Conservation (phyloP, 2,888 invertebrate genomes). For the Neoaliturus tenellus region DNA sequence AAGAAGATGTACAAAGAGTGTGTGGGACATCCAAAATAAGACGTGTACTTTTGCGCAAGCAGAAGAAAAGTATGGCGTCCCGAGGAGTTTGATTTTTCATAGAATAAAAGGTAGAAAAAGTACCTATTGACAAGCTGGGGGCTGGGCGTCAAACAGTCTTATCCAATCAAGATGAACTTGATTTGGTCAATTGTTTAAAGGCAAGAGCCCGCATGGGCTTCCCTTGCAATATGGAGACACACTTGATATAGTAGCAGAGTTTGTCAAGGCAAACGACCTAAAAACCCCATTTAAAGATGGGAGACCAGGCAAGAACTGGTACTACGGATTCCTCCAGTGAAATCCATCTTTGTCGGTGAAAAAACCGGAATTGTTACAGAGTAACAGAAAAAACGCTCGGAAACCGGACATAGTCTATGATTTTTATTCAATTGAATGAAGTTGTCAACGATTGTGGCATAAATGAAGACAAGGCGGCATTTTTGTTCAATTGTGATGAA, state of each 20-base stretch:
- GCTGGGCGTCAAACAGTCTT: neutral
- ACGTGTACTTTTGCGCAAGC: conserved; percentile 7
- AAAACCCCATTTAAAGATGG: conserved; percentile 64
- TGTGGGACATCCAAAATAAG: conserved; percentile 1
- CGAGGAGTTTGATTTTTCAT: conserved; percentile 42
- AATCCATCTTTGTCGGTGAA: conserved; percentile 62
- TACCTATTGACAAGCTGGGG: conserved; percentile 19
- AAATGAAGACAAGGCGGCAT: conserved; percentile 28
- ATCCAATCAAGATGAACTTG: conserved; percentile 19
- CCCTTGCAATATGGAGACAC: conserved; percentile 65
- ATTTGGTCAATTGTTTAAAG: conserved; percentile 62
- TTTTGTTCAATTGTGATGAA: conserved; percentile 66
- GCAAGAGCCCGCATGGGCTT: conserved; percentile 65
- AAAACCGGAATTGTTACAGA: conserved; percentile 68
- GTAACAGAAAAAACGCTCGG: conserved; percentile 63
- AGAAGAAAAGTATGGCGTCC: neutral
- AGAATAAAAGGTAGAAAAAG: conserved; percentile 46
- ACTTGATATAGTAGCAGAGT: conserved; percentile 21
- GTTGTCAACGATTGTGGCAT: no score
- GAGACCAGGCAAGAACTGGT: conserved; percentile 65
- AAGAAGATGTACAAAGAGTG: conserved; percentile 25
- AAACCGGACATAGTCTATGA: conserved; percentile 66
- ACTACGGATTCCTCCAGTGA: conserved; percentile 50
- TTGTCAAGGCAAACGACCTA: conserved; percentile 27
- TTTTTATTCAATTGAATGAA: conserved; percentile 65